Evolutionary conservation across 2,797 vertebrate genomes (phyloP), one percentile per base, ranked within the genome.

Genomic region (Galaxias olidus): DNA sequence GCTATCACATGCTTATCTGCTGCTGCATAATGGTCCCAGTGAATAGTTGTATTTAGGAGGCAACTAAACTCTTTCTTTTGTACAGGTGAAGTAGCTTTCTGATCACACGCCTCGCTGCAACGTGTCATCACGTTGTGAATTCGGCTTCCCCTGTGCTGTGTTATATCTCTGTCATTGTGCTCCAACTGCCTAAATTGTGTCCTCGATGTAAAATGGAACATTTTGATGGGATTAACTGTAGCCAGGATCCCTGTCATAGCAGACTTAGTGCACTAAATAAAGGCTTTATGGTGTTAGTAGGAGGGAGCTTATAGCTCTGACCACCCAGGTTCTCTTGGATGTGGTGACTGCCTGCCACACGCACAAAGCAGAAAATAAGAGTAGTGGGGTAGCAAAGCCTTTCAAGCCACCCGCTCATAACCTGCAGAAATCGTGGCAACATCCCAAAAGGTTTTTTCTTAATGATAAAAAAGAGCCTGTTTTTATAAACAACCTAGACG

Each of bases 171-270:
- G 17, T 67, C 61, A 67, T 68, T 73, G 68, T 61, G 49, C 51
- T 52, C 66, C 67, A 44, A 47, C 46, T 52, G 64, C 66, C 62
- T 73, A 66, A 60, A 69, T 71, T 75, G 62, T 71, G 61, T 47
- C 53, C 62, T 60, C 66, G 48, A 60, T 61, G 59, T 57, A 61
- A 50, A 68, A 56, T 59, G 61, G 55, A 44, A 54, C 59, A 15
- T 78, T 73, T 77, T 71, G 65, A 65, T 60, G 65, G 78, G 78
- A 80, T 83, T 78, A 80, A 75, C 61, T 68, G 66, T 69, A 75
- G 70, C 69, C 57, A 52, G 68, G 67, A 66, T 69, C 70, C 51
- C 78, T 75, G 73, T 74, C 72, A 66, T 69, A 63, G 81, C 47
- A 71, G 77, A 71, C 69, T 82, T 78, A 79, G 72, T 65, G 63